These are phyloP conservation scores for Engystomops pustulosus DNA, from an alignment of 2,113 vertebrate species.

Conservation along the genomic window DNA sequence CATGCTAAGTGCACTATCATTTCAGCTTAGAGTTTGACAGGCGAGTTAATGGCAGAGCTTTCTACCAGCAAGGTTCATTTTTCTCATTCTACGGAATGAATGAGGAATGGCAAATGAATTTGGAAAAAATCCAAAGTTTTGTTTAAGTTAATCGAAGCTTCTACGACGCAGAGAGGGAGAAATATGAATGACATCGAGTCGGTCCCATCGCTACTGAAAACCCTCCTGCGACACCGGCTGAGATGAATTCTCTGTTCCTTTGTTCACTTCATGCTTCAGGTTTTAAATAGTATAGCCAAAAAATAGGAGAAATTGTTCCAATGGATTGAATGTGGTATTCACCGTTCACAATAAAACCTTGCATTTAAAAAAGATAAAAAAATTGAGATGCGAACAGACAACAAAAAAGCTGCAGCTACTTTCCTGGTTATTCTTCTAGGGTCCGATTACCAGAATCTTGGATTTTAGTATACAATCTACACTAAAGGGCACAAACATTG, in stretches of 20 bases:
- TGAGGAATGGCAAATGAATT: conserved; percentile 28
- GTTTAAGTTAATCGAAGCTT: conserved; percentile 45
- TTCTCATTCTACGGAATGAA: conserved; percentile 35
- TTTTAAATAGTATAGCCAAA: not conserved
- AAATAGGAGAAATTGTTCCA: not conserved
- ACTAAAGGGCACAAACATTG: no score
- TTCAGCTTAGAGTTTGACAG: conserved; percentile 46
- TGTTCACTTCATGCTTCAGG: no score
- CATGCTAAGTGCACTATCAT: conserved; percentile 55
- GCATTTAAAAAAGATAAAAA: no score
- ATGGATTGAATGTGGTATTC: no score
- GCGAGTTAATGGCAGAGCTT: conserved; percentile 43
- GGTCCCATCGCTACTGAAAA: not conserved
- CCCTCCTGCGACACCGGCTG: not conserved
- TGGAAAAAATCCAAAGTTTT: conserved; percentile 47
- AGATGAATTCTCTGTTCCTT: not conserved
- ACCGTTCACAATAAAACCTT: no score
- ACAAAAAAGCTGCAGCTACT: no score
- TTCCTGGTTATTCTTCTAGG: no score
- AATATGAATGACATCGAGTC: not conserved
- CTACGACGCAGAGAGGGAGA: not conserved
- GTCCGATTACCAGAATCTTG: no score
- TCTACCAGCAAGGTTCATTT: conserved; percentile 30
- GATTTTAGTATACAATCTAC: no score
- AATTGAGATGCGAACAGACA: no score